phyloP scores from a whole-genome alignment of 2,888 invertebrate genomes.

The Tenthredo mesomela region DNA sequence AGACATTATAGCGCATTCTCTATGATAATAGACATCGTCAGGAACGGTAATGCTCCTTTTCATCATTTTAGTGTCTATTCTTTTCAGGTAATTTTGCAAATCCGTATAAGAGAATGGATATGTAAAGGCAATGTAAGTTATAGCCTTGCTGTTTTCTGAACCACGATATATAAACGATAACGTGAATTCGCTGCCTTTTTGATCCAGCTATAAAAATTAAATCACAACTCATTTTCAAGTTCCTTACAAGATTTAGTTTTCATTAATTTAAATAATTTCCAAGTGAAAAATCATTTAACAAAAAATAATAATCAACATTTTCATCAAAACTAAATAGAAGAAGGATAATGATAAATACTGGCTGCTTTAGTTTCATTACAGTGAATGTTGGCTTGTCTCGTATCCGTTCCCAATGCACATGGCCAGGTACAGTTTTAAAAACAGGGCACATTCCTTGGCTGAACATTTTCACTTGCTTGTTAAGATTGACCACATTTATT shows the following conservation, averaged over 20 bases:
- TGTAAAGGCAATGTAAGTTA: slow-evolving; percentile 94
- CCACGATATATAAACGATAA: slow-evolving; percentile 87
- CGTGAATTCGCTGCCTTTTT: slow-evolving; percentile 85
- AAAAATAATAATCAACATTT: slow-evolving; percentile 10
- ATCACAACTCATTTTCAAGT: background rate
- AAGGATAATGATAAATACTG: slow-evolving; percentile 19
- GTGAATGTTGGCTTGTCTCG: slow-evolving; percentile 88
- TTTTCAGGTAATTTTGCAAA: slow-evolving; percentile 86
- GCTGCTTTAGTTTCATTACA: slow-evolving; percentile 78
- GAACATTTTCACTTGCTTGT: slow-evolving; percentile 94
- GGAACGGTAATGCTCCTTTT: slow-evolving; percentile 66
- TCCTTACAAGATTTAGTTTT: background rate
- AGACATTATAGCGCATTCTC: slow-evolving; percentile 90
- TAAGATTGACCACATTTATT: slow-evolving; percentile 92
- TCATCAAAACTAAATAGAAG: background rate
- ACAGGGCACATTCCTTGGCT: slow-evolving; percentile 95
- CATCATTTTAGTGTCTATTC: slow-evolving; percentile 84
- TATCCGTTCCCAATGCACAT: slow-evolving; percentile 91
- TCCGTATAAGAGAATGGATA: slow-evolving; percentile 94
- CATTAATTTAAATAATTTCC: background rate
- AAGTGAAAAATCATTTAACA: slow-evolving; percentile 13
- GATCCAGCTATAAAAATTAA: slow-evolving; percentile 81
- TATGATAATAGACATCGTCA: slow-evolving; percentile 91
- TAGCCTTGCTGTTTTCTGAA: slow-evolving; percentile 85
- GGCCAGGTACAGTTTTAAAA: slow-evolving; percentile 86